Conservation (phyloP, 2,888 invertebrate genomes). For the Pemphredon lugubris region DNA sequence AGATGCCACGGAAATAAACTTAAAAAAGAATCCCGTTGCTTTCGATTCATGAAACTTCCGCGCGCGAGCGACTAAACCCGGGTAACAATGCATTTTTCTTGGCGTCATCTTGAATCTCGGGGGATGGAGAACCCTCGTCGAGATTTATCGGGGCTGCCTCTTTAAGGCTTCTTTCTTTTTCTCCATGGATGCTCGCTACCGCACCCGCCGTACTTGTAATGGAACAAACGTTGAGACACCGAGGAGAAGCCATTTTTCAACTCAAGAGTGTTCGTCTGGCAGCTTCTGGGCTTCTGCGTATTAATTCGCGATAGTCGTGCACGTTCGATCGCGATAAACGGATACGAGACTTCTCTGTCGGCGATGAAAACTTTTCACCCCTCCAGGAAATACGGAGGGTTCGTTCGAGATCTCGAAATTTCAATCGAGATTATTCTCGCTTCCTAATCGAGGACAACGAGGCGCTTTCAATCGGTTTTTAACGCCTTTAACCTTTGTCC, state of each 20-base stretch:
- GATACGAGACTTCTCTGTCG: slow-evolving; percentile 6
- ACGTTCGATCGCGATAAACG: slow-evolving; percentile 27
- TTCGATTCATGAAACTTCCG: slow-evolving; percentile 23
- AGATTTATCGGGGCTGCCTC: slow-evolving; percentile 62
- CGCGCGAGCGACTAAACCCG: slow-evolving; percentile 23
- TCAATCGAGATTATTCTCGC: too few species aligned
- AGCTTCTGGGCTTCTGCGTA: slow-evolving; percentile 45
- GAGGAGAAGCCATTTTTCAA: slow-evolving; percentile 55
- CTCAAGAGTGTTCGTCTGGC: slow-evolving; percentile 42
- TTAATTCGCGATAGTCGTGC: slow-evolving; percentile 22
- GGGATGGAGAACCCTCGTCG: slow-evolving; percentile 41
- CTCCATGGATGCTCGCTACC: slow-evolving; percentile 45
- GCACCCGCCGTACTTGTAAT: slow-evolving; percentile 58
- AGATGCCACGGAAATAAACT: too few species aligned
- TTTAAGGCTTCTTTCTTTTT: slow-evolving; percentile 56
- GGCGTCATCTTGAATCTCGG: slow-evolving; percentile 46
- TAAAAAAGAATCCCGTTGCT: slow-evolving; percentile 8
- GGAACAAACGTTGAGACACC: slow-evolving; percentile 65
- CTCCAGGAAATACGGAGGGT: too few species aligned
- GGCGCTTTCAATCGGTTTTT: too few species aligned
- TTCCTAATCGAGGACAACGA: too few species aligned
- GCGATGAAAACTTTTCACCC: too few species aligned
- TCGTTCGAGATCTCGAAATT: too few species aligned
- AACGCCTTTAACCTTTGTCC: too few species aligned
- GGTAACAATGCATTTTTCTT: slow-evolving; percentile 54